Evolutionary conservation across 2,113 vertebrate genomes (phyloP).

Genomic region (Psilopsiagon aymara): DNA sequence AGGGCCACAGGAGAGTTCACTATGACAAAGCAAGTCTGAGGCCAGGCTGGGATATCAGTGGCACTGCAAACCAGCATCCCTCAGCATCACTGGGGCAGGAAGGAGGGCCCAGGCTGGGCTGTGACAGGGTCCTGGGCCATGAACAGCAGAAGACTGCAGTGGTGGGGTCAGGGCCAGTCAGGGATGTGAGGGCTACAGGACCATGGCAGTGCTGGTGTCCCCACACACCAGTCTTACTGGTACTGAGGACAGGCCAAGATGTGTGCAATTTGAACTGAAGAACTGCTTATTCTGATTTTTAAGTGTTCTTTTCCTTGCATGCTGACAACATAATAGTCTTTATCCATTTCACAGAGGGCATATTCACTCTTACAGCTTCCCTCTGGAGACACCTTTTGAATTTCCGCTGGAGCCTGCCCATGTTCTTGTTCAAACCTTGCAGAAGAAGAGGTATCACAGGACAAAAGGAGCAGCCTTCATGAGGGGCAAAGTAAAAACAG

Average conservation of each 20-base stretch:
- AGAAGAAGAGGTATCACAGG: neutral
- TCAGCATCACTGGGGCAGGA: fast-evolving
- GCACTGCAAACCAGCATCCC: fast-evolving
- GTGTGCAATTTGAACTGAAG: neutral
- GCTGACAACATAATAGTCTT: neutral
- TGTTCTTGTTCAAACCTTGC: neutral
- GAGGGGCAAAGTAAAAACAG: fast-evolving
- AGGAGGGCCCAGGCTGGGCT: neutral
- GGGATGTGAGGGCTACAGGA: too few relatives aligned
- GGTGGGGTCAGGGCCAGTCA: neutral
- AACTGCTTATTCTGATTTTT: neutral
- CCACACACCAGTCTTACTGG: fast-evolving
- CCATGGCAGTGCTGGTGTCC: fast-evolving
- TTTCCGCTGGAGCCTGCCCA: neutral
- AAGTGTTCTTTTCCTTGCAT: neutral
- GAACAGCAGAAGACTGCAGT: fast-evolving
- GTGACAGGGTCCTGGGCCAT: neutral
- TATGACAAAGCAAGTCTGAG: fast-evolving
- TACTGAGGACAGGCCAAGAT: fast-evolving
- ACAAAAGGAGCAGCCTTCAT: neutral
- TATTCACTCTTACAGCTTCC: neutral
- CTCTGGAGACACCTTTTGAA: neutral
- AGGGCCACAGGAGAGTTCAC: neutral
- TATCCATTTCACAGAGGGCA: neutral
- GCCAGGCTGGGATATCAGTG: neutral